phyloP scores from a whole-genome alignment of 1,140 invertebrate species.

The Leptinotarsa texana region DNA sequence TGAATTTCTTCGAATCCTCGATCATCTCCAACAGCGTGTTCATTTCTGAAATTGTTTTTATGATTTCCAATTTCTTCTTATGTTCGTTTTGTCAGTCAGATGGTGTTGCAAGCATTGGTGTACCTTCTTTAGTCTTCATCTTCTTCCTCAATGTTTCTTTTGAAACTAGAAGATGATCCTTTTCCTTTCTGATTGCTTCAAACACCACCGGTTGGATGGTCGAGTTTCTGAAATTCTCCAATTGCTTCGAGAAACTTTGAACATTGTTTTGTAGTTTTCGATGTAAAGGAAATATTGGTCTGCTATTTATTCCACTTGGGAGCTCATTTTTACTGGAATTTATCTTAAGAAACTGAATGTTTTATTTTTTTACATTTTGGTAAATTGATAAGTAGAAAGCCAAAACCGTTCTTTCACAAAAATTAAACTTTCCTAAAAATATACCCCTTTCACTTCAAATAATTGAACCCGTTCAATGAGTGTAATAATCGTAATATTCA shows the following conservation, averaged over 20 bases:
- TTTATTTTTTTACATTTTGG: slow-evolving; percentile 22
- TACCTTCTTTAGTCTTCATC: slow-evolving; percentile 21
- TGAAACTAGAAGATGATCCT: slow-evolving; percentile 27
- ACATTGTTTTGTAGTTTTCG: slow-evolving; percentile 36
- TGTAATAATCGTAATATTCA: too few species aligned
- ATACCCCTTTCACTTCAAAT: too few species aligned
- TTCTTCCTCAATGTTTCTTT: slow-evolving; percentile 34
- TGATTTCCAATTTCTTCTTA: slow-evolving; percentile 28
- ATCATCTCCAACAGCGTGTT: slow-evolving; percentile 31
- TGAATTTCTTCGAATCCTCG: slow-evolving; percentile 28
- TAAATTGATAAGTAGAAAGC: slow-evolving; percentile 3
- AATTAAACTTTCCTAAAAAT: too few species aligned
- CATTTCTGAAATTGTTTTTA: slow-evolving; percentile 33
- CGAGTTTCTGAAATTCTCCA: slow-evolving; percentile 30
- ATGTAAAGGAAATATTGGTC: slow-evolving; percentile 33
- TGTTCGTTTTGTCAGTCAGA: slow-evolving; percentile 9
- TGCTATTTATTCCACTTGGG: background rate
- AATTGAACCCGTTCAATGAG: too few species aligned
- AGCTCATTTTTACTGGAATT: slow-evolving; percentile 31
- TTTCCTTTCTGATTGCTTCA: slow-evolving; percentile 30
- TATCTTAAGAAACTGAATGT: slow-evolving; percentile 21
- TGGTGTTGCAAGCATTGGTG: background rate
- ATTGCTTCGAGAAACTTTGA: slow-evolving; percentile 28
- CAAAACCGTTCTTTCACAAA: too few species aligned
- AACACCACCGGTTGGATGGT: slow-evolving; percentile 30